Conservation (phyloP, 2,797 vertebrate species). For the Microtus agrestis region DNA sequence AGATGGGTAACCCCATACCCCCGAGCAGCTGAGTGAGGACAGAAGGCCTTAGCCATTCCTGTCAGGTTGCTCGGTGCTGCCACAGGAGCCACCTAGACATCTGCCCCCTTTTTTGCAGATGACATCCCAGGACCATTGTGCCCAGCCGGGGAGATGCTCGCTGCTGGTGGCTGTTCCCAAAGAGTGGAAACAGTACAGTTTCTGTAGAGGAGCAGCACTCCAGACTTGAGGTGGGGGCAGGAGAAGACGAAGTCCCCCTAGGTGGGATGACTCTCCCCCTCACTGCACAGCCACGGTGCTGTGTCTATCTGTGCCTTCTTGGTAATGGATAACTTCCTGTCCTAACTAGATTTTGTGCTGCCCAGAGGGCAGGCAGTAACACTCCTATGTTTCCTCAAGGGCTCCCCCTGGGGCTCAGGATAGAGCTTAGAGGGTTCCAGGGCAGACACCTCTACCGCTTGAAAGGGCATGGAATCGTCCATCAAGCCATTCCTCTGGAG, state of each 20-base stretch:
- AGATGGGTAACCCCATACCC: not conserved
- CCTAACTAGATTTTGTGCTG: not conserved
- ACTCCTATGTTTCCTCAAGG: not conserved
- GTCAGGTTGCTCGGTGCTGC: not conserved
- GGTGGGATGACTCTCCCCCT: not conserved
- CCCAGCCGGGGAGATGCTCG: not conserved
- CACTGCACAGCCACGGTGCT: not conserved
- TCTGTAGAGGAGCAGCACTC: not conserved
- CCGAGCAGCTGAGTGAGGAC: not conserved
- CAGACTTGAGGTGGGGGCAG: not conserved
- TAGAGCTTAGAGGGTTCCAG: not conserved
- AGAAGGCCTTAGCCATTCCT: not conserved
- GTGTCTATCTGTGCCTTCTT: not conserved
- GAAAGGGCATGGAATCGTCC: not conserved
- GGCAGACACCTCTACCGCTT: not conserved
- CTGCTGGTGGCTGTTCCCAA: not conserved
- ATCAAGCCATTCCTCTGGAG: not conserved
- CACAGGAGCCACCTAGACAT: not conserved
- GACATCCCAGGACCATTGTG: not conserved
- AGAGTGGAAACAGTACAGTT: not conserved
- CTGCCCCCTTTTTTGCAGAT: not conserved
- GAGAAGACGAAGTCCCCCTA: not conserved
- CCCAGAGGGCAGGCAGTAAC: constrained; percentile 6
- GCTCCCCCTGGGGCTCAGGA: not conserved
- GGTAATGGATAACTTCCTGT: not conserved